These are phyloP conservation scores for Alouatta palliata DNA, from an alignment of 2,113 vertebrate species.

Conservation along the genomic window DNA sequence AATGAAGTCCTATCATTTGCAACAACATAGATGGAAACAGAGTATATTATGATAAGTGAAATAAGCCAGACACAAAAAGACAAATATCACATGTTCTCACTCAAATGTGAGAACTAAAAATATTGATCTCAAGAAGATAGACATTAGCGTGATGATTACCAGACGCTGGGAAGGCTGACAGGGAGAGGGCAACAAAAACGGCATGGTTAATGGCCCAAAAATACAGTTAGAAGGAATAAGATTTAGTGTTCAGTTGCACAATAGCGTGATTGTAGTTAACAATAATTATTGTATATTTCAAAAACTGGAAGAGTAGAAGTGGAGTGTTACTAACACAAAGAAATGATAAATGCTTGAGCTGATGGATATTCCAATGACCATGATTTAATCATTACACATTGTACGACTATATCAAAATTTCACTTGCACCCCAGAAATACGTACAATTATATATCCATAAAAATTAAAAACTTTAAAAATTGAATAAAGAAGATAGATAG, in stretches of 20 bases:
- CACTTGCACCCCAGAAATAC: neutral
- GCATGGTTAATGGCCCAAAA: neutral
- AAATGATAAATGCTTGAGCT: neutral
- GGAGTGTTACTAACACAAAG: neutral
- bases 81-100: neutral
- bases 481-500: neutral
- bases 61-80: neutral
- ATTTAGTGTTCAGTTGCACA: neutral
- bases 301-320: neutral
- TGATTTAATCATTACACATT: neutral
- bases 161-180: neutral
- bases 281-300: neutral
- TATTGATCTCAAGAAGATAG: neutral
- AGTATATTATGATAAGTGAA: neutral
- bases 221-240: neutral
- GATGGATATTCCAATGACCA: neutral
- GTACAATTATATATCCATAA: neutral
- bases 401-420: neutral
- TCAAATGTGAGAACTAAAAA: neutral
- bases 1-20: neutral
- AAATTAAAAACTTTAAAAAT: neutral
- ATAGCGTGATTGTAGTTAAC: neutral
- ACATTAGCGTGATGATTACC: neutral
- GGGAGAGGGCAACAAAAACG: neutral
- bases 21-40: neutral